These are phyloP conservation scores for Ornithoptera priamus DNA, from an alignment of 2,888 invertebrate genomes.

Conservation along the genomic window DNA sequence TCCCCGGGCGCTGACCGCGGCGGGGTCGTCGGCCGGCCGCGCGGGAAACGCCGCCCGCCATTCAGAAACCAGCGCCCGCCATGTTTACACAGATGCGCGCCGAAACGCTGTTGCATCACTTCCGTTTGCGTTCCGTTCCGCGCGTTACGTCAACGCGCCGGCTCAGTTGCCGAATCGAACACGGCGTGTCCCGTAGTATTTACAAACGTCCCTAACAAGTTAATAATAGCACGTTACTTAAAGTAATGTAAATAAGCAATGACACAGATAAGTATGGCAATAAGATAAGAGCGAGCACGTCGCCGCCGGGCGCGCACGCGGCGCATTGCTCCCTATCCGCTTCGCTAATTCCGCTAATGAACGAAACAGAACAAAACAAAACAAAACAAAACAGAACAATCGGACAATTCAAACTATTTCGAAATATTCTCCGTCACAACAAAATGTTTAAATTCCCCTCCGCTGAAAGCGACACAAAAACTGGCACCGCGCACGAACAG, in stretches of 20 bases:
- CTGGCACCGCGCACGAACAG: not conserved
- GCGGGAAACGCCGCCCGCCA: slow-evolving; percentile 72
- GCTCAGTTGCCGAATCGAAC: slow-evolving; percentile 47
- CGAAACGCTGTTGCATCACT: slow-evolving; percentile 78
- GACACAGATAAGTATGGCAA: slow-evolving; percentile 35
- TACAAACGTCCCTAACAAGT: not conserved
- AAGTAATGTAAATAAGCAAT: slow-evolving; percentile 37
- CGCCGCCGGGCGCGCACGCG: slow-evolving; percentile 43
- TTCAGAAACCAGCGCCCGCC: slow-evolving; percentile 71
- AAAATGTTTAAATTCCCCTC: no score
- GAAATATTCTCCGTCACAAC: no score
- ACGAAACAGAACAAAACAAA: slow-evolving; percentile 13
- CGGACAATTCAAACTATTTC: no score
- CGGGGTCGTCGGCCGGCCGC: slow-evolving; percentile 75
- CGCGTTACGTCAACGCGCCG: slow-evolving; percentile 56
- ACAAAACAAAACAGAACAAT: not conserved
- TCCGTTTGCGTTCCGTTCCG: slow-evolving; percentile 75
- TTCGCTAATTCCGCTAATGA: slow-evolving; percentile 36
- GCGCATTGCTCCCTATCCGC: slow-evolving; percentile 48
- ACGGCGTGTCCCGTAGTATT: not conserved
- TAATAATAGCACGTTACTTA: slow-evolving; percentile 29
- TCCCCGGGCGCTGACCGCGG: slow-evolving; percentile 74
- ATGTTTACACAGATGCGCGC: slow-evolving; percentile 79
- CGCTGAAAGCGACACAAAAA: slow-evolving; percentile 4
- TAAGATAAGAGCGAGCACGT: slow-evolving; percentile 36